Conservation (phyloP, 2,113 vertebrate genomes). For the Myrmecobius fasciatus region DNA sequence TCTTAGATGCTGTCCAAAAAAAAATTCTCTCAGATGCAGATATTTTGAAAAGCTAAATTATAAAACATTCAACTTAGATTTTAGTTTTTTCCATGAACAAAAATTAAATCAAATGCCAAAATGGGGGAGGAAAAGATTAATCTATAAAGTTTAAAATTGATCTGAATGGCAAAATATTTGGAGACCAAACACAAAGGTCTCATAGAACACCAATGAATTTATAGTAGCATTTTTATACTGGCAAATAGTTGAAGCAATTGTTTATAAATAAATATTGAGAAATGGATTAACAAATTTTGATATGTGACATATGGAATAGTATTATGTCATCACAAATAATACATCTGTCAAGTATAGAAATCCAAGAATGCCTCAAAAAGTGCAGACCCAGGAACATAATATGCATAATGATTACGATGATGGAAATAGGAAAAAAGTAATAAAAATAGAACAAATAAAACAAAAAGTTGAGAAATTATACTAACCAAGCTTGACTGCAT, state of each 20-base stretch:
- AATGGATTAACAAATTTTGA: not conserved
- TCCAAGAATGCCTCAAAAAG: not conserved
- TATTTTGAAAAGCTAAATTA: not conserved
- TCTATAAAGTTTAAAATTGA: not conserved
- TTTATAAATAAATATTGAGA: not conserved
- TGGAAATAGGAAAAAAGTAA: not conserved
- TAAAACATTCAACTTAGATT: not conserved
- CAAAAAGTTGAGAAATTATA: not conserved
- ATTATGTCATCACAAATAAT: not conserved
- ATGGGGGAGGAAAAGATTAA: not conserved
- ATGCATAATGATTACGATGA: not conserved
- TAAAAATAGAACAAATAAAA: not conserved
- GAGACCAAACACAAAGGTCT: not conserved
- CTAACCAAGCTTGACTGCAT: not conserved
- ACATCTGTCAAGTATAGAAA: not conserved
- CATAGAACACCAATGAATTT: not conserved
- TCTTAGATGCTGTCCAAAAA: not conserved
- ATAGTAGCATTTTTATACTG: not conserved
- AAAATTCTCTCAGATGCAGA: not conserved
- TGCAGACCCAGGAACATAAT: not conserved
- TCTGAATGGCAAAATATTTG: not conserved
- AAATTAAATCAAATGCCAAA: not conserved
- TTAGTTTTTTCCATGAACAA: not conserved
- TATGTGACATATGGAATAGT: not conserved
- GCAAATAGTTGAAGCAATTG: not conserved